Conservation (phyloP, 2,113 vertebrate genomes). For the Pontoporia blainvillei region DNA sequence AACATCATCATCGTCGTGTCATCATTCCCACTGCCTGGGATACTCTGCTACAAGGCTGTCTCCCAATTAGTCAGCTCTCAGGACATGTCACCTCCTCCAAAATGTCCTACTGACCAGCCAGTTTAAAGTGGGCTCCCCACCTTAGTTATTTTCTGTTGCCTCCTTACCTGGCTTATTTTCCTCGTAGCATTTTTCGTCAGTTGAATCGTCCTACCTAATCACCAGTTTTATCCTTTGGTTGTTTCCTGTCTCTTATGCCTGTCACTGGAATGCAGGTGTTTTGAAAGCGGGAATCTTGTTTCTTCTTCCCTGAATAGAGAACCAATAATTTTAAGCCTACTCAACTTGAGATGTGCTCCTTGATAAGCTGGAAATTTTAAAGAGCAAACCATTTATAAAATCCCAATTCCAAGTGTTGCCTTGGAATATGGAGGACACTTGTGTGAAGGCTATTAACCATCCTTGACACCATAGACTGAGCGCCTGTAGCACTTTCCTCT, state of each 20-base stretch:
- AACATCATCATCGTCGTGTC: rapidly evolving
- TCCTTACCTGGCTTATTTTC: not conserved
- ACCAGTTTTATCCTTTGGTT: not conserved
- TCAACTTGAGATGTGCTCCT: not conserved
- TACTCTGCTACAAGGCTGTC: not conserved
- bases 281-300: not conserved
- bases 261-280: not conserved
- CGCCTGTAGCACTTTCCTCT: not conserved
- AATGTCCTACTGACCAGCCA: not conserved
- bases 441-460: not conserved
- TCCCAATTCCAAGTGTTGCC: not conserved
- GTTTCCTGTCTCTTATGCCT: not conserved
- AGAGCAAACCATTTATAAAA: not conserved
- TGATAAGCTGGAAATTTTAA: not conserved
- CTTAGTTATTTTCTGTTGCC: not conserved
- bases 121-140: not conserved
- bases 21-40: not conserved
- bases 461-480: not conserved
- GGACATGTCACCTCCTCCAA: not conserved
- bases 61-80: not conserved
- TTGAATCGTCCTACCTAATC: not conserved
- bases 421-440: not conserved
- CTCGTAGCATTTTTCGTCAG: not conserved
- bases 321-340: not conserved
- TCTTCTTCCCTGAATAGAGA: not conserved